Evolutionary conservation across 2,113 vertebrate species (phyloP), one percentile per base, ranked within the genome.

Genomic region (Cettia cetti): DNA sequence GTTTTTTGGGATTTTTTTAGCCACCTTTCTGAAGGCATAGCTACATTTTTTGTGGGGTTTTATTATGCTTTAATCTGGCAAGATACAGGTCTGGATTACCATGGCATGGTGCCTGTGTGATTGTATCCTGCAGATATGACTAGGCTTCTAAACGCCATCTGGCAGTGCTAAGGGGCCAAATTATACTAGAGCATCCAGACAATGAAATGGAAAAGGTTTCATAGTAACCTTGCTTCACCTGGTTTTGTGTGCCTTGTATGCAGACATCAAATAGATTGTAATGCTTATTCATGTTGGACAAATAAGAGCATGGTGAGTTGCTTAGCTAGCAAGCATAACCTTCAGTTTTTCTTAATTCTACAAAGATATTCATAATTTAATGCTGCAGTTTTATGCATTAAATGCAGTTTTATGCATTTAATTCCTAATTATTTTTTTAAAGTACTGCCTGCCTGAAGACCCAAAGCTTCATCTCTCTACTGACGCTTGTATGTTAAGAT

Each of bases 401-500:
- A n/a, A n/a, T n/a, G n/a, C n/a, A n/a, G n/a, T 50, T 82, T 91
- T 88, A 76, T 90, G 30, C 19, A 68, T 86, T 93, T 91, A 88
- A 86, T 95, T 94, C 39, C 61, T 90, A 92, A 86, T 90, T 85
- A 59, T 30, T 76, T 90, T 89, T 90, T 92, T 50, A 16, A 89
- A 92, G 27, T 69, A 64, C 45, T 89, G 57, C 66, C 57, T 77
- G 57, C 37, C 79, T 64, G 28, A 45, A 80, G 33, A 93, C 60
- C 60, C 65, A 68, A 94, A 93, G 24, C 28, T 74, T 94, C 3
- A 0, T 78, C 52, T 66, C 44, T 66, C 27, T 87, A 5, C 52
- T 71, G 87, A 82, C 90, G 47, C 50, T 82, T 57, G n/a, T 92
- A 52, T 1, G 37, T 75, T 89, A 42, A 81, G 61, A 90, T 84